phyloP scores from a whole-genome alignment of 2,113 vertebrate species.

The Climacteris rufus region DNA sequence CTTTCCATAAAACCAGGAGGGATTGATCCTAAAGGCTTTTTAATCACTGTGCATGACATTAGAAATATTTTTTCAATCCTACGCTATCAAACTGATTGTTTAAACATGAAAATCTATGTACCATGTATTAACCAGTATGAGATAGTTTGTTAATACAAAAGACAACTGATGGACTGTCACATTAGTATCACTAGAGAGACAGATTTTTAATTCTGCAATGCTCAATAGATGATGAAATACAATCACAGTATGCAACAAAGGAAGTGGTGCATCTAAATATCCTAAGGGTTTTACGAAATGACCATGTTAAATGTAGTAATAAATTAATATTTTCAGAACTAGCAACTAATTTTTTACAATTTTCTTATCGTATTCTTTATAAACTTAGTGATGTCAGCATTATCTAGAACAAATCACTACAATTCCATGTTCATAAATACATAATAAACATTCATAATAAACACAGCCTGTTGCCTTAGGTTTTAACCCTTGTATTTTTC shows the following conservation, averaged over 20 bases:
- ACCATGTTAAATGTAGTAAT: background rate
- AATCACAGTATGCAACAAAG: background rate
- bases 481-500: no score
- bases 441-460: no score
- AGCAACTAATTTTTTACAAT: background rate
- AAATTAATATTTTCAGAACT: background rate
- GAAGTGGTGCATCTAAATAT: background rate
- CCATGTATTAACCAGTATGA: background rate
- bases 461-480: no score
- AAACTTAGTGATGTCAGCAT: background rate
- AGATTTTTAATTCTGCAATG: constrained; percentile 13
- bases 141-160: constrained; percentile 2
- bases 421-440: background rate
- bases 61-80: constrained; percentile 51
- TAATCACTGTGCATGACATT: constrained; percentile 25
- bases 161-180: background rate
- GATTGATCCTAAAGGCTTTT: constrained; percentile 44
- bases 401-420: background rate
- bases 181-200: background rate
- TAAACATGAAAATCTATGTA: constrained; percentile 31
- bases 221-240: background rate
- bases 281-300: background rate
- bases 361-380: background rate
- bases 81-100: background rate
- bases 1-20: constrained; percentile 55